These are phyloP conservation scores for Alentia gelatinosa DNA, from an alignment of 2,888 invertebrate species.

Conservation along the genomic window DNA sequence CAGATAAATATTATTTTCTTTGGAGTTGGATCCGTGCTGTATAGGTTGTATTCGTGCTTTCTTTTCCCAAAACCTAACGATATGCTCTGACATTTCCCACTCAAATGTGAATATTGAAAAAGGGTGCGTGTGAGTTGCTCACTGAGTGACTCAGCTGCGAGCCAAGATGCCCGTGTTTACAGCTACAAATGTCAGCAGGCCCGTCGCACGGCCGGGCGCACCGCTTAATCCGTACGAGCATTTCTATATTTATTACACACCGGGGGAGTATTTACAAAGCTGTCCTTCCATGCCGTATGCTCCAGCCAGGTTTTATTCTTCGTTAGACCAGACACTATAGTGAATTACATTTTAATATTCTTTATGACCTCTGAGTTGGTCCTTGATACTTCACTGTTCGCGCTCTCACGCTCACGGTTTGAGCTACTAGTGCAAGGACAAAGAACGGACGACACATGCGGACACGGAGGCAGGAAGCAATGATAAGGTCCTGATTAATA, in stretches of 20 bases:
- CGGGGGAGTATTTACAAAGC: background rate
- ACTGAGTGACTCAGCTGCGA: background rate
- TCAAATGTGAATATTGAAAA: background rate
- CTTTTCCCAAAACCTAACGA: background rate
- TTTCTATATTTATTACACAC: background rate
- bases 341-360: too few species aligned
- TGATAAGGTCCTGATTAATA: background rate
- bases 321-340: too few species aligned
- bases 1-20: too few species aligned
- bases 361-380: too few species aligned
- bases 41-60: slow-evolving; percentile 1
- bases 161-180: background rate
- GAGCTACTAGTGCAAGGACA: too few species aligned
- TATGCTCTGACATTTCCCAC: background rate
- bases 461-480: too few species aligned
- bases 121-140: background rate
- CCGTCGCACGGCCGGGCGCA: background rate
- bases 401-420: too few species aligned
- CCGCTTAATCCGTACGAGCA: background rate
- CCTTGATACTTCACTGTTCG: too few species aligned
- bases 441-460: too few species aligned
- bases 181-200: background rate
- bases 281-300: background rate
- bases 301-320: background rate
- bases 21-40: too few species aligned